Base-by-base conservation (phyloP, 2,888 invertebrate genomes). In the Eupelmus urozonus region DNA sequence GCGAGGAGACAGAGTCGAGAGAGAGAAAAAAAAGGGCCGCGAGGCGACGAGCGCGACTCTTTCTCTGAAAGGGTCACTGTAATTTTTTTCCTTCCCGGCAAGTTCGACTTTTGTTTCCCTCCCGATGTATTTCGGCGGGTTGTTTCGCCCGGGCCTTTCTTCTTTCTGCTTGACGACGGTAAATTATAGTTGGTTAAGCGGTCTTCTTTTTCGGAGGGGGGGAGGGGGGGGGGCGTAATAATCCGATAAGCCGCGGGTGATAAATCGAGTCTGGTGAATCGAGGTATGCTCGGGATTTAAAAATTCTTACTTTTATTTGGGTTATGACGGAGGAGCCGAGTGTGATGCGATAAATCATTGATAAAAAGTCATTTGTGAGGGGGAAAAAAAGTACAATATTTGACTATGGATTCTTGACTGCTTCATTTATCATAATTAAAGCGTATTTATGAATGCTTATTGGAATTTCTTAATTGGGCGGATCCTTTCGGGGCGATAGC, bases 231-330 rank as follows among this genome's bases (percentile, higher is more conserved):
- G 1, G 27, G 13, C 16, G 42, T 23, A 67, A 73, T 76, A 76
- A 76, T 76, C 73, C 76, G 79, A 73, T 73, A 72, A 76, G 57
- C 63, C 25, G 55, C 34, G 4, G 49, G 69, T 76, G 79, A 79
- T 79, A 65, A 79, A 79, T 76, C 63, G 63, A 62, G 49, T 59
- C n/a, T 42, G 62, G n/a, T n/a, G n/a, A 13, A 9, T 53, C 20
- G 18, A 20, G 53, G 34, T 34, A 9, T n/a, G n/a, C 51, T 29
- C 16, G 23, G 60, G 29, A 76, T 16, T 42, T 57, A 18, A 25
- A 65, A 57, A 25, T 11, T 69, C 40, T 67, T 23, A 16, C 25
- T 55, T 42, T 29, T 63, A 18, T 45, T 42, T 13, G 7, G 42
- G n/a, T n/a, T n/a, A n/a, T n/a, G 16, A 23, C 2, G 20, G n/a